phyloP scores from a whole-genome alignment of 2,888 invertebrate species.

The Temnothorax ravouxi region DNA sequence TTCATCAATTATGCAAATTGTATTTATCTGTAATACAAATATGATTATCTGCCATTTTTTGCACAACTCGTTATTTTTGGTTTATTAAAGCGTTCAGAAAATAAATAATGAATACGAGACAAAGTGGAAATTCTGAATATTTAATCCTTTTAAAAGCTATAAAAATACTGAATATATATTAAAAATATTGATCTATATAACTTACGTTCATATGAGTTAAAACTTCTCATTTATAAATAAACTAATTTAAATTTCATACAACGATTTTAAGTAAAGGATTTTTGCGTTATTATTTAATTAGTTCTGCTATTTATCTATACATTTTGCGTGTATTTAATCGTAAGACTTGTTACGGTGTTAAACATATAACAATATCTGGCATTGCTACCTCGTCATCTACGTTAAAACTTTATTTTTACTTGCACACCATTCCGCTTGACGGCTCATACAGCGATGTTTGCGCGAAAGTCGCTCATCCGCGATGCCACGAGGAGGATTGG shows the following conservation, averaged over 20 bases:
- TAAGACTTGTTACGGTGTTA: neutral
- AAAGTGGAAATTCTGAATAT: constrained; percentile 6
- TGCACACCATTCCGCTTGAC: constrained; percentile 33
- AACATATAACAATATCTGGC: constrained; percentile 38
- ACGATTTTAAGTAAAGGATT: constrained; percentile 3
- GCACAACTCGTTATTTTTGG: neutral
- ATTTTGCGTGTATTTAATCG: neutral
- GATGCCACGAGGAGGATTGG: constrained; percentile 66
- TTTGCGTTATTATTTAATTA: neutral
- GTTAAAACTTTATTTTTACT: constrained; percentile 24
- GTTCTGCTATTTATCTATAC: neutral
- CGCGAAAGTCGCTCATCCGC: constrained; percentile 60
- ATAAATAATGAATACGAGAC: neutral
- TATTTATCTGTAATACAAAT: neutral
- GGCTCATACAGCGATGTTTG: constrained; percentile 42
- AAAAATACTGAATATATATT: neutral
- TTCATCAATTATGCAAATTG: neutral
- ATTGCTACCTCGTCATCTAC: constrained; percentile 32
- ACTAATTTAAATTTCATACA: neutral
- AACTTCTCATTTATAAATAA: neutral
- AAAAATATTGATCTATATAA: neutral
- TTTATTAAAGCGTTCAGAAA: neutral
- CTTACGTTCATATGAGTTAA: neutral
- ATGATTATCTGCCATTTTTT: neutral
- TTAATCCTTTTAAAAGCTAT: neutral